Conservation (phyloP, 2,113 vertebrate genomes). For the Eulemur macaco region DNA sequence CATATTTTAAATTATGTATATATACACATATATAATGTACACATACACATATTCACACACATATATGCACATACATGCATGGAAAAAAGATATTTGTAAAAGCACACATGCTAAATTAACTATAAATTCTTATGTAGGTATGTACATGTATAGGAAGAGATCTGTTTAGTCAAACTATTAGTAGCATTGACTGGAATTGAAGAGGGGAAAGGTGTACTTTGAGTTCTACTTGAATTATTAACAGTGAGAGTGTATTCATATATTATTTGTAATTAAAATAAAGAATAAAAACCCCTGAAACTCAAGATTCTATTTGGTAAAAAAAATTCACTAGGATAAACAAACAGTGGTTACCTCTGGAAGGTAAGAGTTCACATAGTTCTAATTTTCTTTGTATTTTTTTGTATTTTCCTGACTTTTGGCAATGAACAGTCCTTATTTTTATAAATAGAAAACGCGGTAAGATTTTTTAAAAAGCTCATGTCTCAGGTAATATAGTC, state of each 20-base stretch:
- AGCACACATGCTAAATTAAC: background rate
- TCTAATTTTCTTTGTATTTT: slow-evolving; percentile 36
- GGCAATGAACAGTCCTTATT: slow-evolving; percentile 5
- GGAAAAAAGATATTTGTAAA: background rate
- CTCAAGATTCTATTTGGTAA: background rate
- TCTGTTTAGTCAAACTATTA: background rate
- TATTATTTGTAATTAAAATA: slow-evolving; percentile 16
- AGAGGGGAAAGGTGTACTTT: background rate
- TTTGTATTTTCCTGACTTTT: background rate
- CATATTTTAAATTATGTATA: background rate
- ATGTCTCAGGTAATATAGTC: background rate
- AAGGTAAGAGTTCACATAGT: background rate
- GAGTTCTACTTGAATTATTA: background rate
- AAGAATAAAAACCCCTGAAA: background rate
- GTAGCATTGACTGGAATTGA: background rate
- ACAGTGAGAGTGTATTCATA: background rate
- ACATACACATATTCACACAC: background rate
- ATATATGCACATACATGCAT: background rate
- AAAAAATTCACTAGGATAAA: background rate
- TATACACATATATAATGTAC: background rate
- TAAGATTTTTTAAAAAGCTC: background rate
- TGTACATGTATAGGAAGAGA: background rate
- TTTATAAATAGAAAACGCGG: background rate
- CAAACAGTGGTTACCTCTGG: background rate
- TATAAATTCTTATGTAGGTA: background rate